phyloP scores from a whole-genome alignment of 2,113 vertebrate genomes.

The Triplophysa dalaica region DNA sequence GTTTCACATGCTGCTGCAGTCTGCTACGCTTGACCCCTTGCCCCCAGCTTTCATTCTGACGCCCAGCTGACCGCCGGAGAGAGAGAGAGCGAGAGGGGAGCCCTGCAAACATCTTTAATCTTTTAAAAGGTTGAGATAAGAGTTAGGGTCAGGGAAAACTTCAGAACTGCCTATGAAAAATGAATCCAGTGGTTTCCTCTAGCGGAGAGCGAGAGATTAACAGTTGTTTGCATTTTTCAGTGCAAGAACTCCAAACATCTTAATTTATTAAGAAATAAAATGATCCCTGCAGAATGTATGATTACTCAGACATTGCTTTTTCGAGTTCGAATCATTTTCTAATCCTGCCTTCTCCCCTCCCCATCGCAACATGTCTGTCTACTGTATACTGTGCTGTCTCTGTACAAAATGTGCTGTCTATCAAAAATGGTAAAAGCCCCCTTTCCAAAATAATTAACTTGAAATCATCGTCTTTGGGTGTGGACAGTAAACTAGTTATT shows the following conservation, averaged over 20 bases:
- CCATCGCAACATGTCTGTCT: too few relatives aligned
- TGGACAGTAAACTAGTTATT: too few relatives aligned
- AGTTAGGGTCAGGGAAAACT: conserved; percentile 23
- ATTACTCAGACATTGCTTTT: background rate
- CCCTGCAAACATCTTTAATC: conserved; percentile 25
- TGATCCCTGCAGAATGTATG: background rate
- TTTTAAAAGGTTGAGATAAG: conserved; percentile 31
- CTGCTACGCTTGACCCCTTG: conserved; percentile 40
- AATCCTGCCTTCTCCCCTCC: too few relatives aligned
- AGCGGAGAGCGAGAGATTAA: background rate
- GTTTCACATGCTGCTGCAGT: conserved; percentile 13
- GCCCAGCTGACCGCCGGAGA: background rate
- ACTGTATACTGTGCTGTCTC: too few relatives aligned
- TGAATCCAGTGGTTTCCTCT: background rate
- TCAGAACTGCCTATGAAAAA: conserved; percentile 16
- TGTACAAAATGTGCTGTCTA: too few relatives aligned
- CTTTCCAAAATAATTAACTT: too few relatives aligned
- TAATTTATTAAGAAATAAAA: background rate
- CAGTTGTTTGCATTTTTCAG: background rate
- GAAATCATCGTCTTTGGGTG: too few relatives aligned
- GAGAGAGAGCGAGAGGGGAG: conserved; percentile 25
- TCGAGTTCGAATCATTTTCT: background rate
- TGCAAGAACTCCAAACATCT: background rate
- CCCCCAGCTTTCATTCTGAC: conserved; percentile 27
- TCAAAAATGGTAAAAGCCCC: too few relatives aligned